Base-by-base conservation (phyloP, 2,888 invertebrate species). In the Caenorhabditis sp. region DNA sequence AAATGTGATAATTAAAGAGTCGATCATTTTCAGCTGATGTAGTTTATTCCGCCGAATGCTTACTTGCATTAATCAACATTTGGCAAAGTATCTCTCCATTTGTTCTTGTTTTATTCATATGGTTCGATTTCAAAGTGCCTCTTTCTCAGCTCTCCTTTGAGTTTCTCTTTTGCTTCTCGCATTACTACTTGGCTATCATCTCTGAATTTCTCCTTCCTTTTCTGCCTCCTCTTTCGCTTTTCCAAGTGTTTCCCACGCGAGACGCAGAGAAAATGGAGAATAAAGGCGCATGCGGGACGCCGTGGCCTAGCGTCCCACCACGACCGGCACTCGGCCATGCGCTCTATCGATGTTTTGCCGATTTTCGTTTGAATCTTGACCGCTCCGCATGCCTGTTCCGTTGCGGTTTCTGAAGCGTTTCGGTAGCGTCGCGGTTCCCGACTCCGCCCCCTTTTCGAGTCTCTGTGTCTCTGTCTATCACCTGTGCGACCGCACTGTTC, bases 301-400 rank as follows among this genome's bases (percentile, higher is more conserved):
- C 24, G 22, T 15, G 68, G 68, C 50, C 68, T 48, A 58, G 66
- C 20, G 53, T 53, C 63, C 37, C 39, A 5, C 35, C 58, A 15
- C 46, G 52, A 41, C 45, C 41, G 1, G 17, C 27, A 15, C 43
- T 26, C 58, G 48, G 39, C 58, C 50, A 45, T 43, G 43, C 52
- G n/a, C 68, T 68, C 68, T 68, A 68, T 59, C 68, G 68, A 68
- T 39, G 52, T 68, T 55, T 68, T 41, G 17, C 30, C 30, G 22
- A 37, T 75, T 62, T 56, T 62, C 52, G 53, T 62, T 62, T 46
- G 46, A 58, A 68, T 74, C 35, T 55, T 58, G 62, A 55, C 75
- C 75, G 75, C 75, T 75, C 68, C 75, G 75, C 75, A 66, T 74
- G 66, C 48, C 46, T 66, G 61, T 74, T 74, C 74, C 74, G 74